A percentile compares a stretch with the other conserved stretches of the same genome.
phyloP scores from a whole-genome alignment of 2,113 vertebrate genomes.

The Lanius collurio region DNA sequence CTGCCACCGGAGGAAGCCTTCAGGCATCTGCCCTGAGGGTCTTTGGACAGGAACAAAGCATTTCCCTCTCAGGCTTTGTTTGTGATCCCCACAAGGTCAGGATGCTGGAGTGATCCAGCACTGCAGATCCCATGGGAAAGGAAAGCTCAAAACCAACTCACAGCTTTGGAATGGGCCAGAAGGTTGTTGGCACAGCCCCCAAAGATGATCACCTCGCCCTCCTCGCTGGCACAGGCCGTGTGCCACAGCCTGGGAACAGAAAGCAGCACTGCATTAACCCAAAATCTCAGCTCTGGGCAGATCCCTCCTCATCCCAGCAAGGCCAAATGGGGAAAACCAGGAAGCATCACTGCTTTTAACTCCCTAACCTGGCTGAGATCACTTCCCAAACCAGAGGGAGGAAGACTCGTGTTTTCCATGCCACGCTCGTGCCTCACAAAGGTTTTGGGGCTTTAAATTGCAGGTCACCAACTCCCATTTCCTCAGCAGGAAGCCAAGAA shows the following conservation, averaged over 20 bases:
- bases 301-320: neutral
- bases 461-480: neutral
- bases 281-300: neutral
- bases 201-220: slow-evolving; percentile 95
- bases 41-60: fast-evolving
- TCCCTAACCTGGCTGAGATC: too few species aligned
- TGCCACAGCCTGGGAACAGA: slow-evolving; percentile 88
- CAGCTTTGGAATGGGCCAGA: slow-evolving; percentile 89
- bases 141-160: slow-evolving; percentile 67
- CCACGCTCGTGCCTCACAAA: fast-evolving
- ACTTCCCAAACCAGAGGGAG: neutral
- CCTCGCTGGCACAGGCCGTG: slow-evolving; percentile 88
- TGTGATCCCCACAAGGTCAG: neutral
- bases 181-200: slow-evolving; percentile 98
- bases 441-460: neutral
- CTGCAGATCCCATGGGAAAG: neutral
- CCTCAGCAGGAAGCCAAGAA: neutral
- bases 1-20: neutral
- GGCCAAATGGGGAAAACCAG: neutral
- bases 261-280: neutral
- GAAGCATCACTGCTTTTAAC: fast-evolving
- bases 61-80: neutral
- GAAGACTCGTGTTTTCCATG: fast-evolving
- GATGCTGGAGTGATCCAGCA: fast-evolving
- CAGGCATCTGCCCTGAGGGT: neutral